phyloP scores from a whole-genome alignment of 2,888 invertebrate species.

The Osmoderma eremita region DNA sequence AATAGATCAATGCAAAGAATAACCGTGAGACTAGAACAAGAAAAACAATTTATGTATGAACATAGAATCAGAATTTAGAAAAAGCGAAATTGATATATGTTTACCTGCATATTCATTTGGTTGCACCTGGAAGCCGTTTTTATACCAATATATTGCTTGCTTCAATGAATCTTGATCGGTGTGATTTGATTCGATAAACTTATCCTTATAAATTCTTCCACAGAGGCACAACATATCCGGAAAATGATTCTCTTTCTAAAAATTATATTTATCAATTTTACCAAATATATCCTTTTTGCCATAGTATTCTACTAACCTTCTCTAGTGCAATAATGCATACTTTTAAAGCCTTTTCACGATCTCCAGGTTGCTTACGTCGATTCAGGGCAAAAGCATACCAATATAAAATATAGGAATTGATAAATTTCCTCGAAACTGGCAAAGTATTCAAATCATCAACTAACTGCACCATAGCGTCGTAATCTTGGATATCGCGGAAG shows the following conservation, averaged over 20 bases:
- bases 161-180: constrained; percentile 86
- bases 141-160: constrained; percentile 96
- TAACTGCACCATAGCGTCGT: constrained; percentile 96
- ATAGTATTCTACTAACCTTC: constrained; percentile 58
- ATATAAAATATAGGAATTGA: constrained; percentile 90
- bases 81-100: constrained; percentile 2
- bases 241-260: constrained; percentile 88
- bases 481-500: constrained; percentile 92
- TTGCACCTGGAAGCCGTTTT: constrained; percentile 97
- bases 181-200: constrained; percentile 96
- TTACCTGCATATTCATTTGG: constrained; percentile 96
- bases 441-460: constrained; percentile 93
- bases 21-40: constrained; percentile 7
- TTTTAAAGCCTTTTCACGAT: constrained; percentile 91
- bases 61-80: constrained; percentile 15
- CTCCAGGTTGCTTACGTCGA: constrained; percentile 91
- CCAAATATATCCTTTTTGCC: background rate
- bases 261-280: constrained; percentile 10
- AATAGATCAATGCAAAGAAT: too few species aligned
- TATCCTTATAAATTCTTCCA: constrained; percentile 96
- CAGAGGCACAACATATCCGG: constrained; percentile 98
- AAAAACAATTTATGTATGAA: too few species aligned
- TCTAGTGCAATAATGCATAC: constrained; percentile 93
- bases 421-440: constrained; percentile 87
- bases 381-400: constrained; percentile 98